Evolutionary conservation across 2,797 vertebrate genomes (phyloP), one percentile per base, ranked within the genome.

Genomic region (Acrossocheilus wenchowensis): DNA sequence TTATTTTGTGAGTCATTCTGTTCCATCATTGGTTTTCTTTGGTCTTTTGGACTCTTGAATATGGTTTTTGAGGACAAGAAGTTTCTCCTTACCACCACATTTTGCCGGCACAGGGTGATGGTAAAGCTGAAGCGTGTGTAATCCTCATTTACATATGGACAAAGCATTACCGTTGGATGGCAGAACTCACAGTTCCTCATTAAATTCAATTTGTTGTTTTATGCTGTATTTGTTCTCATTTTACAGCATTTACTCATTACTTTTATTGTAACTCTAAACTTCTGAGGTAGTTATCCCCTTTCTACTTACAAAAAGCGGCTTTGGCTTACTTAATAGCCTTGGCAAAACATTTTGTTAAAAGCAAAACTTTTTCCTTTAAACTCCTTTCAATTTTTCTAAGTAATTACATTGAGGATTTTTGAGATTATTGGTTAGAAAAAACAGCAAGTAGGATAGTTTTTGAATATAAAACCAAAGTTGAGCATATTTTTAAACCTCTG

Each of bases 221-320:
- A 41, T 78, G 23, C 34, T 41, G 11, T n/a, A 54, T 78, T 78
- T 60, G 23, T 54, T 60, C 77, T 60, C 77, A 41, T 60, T 78
- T n/a, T n/a, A 60, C 77, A 41, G 52, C 52, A 78, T 57, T 60
- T 14, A n/a, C 50, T 39, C 11, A 57, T 60, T 60, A 39, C 75
- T 60, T 78, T 60, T 78, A 60, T 60, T 78, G 7, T 78, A 60
- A 9, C 75, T n/a, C 52, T n/a, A 60, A 60, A 60, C 52, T 36
- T 78, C 21, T 60, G 10, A 26, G 52, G 75, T 60, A 15, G 75
- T 60, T 60, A n/a, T 54, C 19, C 50, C 36, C 30, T 77, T 77
- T 77, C 17, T 14, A 10, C 9, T 54, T 23, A 54, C 10, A 14
- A 15, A 78, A 78, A 78, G 52, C 2, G 2, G 21, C 21, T 41